Evolutionary conservation across 1,140 invertebrate genomes (phyloP), one percentile per base, ranked within the genome.

Genomic region (Cotesia chilonis): DNA sequence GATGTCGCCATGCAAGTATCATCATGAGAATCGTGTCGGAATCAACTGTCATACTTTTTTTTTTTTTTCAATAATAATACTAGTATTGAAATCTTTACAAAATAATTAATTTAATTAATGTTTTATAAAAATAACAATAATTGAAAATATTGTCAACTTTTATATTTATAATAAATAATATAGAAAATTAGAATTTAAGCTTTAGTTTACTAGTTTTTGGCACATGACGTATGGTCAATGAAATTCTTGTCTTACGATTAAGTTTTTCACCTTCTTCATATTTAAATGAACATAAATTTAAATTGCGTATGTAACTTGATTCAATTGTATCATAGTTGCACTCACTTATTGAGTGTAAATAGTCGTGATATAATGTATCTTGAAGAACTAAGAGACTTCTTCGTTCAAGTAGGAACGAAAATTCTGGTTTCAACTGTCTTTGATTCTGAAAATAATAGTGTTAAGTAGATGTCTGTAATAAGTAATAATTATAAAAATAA

Each of bases 171-270:
- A 1, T 9, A 47, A 47, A 10, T 6, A 3, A 47, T 47, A 2
- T 47, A 9, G 5, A 47, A 47, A 47, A 84, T 76, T 84, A 82
- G 83, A 90, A 85, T 82, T 88, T 90, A 79, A 94, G 85, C 87
- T 89, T 93, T 82, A 93, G 88, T 90, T 94, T 96, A 77, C 91
- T 90, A 65, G 94, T 93, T 89, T 96, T 97, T 69, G 95, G 95
- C 6, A 98, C 96, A 90, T 96, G 92, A 83, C 97, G 90, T 73
- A 99, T 97, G 52, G 97, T 99, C 41, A 99, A 85, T 4, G 97
- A 99, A 74, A 98, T 87, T 81, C 97, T 90, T 12, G 91, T 94
- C 1, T 87, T 84, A 66, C 96, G 89, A 65, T 87, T 78, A 37
- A 96, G 75, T 66, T 82, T 85, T 73, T 90, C 82, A 55, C 88